Conservation (phyloP, 2,888 invertebrate genomes). For the Eupithecia dodoneata region DNA sequence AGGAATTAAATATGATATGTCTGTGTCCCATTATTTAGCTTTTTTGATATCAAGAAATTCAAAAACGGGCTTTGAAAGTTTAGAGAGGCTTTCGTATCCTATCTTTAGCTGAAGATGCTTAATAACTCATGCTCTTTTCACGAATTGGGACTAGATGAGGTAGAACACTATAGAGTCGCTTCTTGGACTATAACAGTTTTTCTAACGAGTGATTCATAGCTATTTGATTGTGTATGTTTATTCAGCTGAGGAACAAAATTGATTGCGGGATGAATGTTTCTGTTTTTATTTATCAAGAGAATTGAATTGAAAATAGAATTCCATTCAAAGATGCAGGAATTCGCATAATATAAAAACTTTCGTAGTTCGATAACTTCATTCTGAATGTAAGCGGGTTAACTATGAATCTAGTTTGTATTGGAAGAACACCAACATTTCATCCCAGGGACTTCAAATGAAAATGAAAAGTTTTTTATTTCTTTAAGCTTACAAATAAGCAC, state of each 20-base stretch:
- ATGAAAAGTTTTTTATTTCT: no score
- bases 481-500: no score
- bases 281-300: not conserved
- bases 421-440: no score
- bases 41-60: not conserved
- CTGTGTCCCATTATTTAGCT: not conserved
- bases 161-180: not conserved
- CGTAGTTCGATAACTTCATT: no score
- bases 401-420: no score
- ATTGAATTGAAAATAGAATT: not conserved
- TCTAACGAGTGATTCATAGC: conserved; percentile 4
- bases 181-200: not conserved
- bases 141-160: not conserved
- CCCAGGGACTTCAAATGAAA: no score
- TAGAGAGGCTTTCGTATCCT: not conserved
- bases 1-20: not conserved
- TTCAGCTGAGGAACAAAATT: conserved; percentile 6
- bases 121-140: not conserved
- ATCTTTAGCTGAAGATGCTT: not conserved
- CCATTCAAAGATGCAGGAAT: not conserved
- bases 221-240: not conserved
- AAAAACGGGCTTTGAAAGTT: not conserved
- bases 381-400: no score
- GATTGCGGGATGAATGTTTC: not conserved
- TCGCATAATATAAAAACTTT: not conserved